These are phyloP conservation scores for Podabrus alpinus DNA, from an alignment of 2,888 invertebrate genomes.

Conservation along the genomic window DNA sequence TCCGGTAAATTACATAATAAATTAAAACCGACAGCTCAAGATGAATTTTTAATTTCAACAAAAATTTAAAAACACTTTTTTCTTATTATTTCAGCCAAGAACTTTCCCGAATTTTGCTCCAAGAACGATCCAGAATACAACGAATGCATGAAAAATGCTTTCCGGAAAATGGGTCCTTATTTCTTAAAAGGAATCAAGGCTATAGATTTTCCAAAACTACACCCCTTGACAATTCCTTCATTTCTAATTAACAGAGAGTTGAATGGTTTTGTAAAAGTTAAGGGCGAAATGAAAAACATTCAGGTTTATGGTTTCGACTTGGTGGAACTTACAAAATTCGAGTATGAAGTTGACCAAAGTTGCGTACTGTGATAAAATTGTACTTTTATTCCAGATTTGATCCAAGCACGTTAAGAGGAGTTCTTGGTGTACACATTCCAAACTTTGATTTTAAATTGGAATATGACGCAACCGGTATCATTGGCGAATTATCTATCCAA, in stretches of 20 bases:
- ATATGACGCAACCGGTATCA: neutral
- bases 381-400: neutral
- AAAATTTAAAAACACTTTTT: neutral
- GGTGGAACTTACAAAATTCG: neutral
- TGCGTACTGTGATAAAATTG: neutral
- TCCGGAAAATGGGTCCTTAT: neutral
- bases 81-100: neutral
- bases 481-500: neutral
- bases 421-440: neutral
- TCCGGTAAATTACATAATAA: no score
- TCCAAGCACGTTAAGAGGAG: neutral
- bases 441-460: neutral
- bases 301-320: slow-evolving; percentile 3
- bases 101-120: slow-evolving; percentile 4
- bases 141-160: neutral
- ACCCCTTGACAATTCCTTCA: neutral
- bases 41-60: no score
- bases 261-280: neutral
- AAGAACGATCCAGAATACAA: neutral
- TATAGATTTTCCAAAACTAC: neutral
- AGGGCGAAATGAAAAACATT: neutral
- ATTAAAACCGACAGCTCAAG: no score
- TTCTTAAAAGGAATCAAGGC: slow-evolving; percentile 4
- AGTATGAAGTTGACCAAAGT: neutral
- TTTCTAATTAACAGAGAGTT: neutral